Percentiles rank a stretch among this genome's conserved stretches.
These are phyloP conservation scores for Pygocentrus nattereri DNA, from an alignment of 2,797 vertebrate species.

Conservation along the genomic window DNA sequence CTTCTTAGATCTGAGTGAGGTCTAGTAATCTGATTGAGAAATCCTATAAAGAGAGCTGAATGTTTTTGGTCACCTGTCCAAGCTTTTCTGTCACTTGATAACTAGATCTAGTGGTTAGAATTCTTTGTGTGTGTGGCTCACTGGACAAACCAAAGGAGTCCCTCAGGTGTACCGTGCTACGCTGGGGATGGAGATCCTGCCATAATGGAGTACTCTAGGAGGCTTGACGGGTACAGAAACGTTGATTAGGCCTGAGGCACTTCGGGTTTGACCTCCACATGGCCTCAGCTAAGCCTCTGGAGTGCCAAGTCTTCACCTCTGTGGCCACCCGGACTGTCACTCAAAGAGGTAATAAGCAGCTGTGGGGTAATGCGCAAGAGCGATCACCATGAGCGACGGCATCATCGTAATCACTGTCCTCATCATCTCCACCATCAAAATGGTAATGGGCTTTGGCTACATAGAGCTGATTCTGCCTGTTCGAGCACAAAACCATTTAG, in stretches of 20 bases:
- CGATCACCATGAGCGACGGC: constrained; percentile 38
- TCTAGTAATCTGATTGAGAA: no score
- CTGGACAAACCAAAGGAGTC: not conserved
- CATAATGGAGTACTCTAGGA: not conserved
- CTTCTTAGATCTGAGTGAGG: no score
- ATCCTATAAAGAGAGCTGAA: no score
- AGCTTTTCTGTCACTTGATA: not conserved
- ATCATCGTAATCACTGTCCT: constrained; percentile 44
- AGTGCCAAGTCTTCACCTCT: not conserved
- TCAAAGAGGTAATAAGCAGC: not conserved
- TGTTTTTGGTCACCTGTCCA: not conserved
- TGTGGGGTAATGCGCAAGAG: constrained; percentile 26
- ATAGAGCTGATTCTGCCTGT: constrained; percentile 20
- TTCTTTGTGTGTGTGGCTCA: not conserved
- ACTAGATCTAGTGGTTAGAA: not conserved
- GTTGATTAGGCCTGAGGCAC: constrained; percentile 4
- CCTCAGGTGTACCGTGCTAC: not conserved
- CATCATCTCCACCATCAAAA: constrained; percentile 49
- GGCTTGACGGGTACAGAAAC: not conserved
- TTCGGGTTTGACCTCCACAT: constrained; percentile 35
- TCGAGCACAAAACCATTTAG: constrained; percentile 17
- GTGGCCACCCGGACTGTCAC: not conserved
- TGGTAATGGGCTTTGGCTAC: constrained; percentile 32
- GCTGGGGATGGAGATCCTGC: not conserved
- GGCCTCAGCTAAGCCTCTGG: not conserved